Conservation (phyloP, 2,113 vertebrate species). For the Arizona elegans region DNA sequence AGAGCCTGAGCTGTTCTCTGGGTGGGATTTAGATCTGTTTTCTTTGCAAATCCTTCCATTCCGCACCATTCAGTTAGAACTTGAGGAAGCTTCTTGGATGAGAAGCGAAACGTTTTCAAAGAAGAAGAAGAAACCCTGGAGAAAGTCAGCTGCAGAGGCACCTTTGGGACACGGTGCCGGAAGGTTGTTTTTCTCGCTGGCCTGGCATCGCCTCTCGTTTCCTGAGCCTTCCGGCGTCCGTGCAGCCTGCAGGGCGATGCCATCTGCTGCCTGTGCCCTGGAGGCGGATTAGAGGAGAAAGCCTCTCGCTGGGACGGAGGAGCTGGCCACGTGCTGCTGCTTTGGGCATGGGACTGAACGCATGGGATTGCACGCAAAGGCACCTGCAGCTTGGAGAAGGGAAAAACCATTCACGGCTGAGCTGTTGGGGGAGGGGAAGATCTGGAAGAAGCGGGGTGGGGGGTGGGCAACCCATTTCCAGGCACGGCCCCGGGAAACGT, state of each 20-base stretch:
- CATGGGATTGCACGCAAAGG: not conserved
- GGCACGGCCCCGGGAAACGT: not conserved
- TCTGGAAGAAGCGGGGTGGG: not conserved
- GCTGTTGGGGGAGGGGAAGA: not conserved
- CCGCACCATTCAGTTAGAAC: not conserved
- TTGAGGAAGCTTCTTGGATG: not conserved
- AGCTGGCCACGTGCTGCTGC: not conserved
- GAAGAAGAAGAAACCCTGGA: too few relatives aligned
- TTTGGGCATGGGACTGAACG: too few relatives aligned
- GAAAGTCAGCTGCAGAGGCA: not conserved
- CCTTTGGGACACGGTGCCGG: slow-evolving; percentile 19
- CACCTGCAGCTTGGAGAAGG: not conserved
- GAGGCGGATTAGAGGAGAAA: slow-evolving; percentile 47
- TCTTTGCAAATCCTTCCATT: not conserved
- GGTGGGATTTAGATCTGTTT: not conserved
- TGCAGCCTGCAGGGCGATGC: slow-evolving; percentile 45
- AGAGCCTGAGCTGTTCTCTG: too few relatives aligned
- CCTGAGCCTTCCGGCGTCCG: slow-evolving; percentile 25
- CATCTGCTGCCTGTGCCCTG: slow-evolving; percentile 48
- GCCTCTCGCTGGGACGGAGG: not conserved
- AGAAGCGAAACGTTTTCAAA: not conserved
- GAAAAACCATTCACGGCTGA: not conserved
- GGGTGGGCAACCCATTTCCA: not conserved
- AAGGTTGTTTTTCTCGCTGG: slow-evolving; percentile 56
- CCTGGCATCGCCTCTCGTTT: slow-evolving; percentile 16